These are phyloP conservation scores for Luscinia luscinia DNA, from an alignment of 2,797 vertebrate species.

Conservation along the genomic window DNA sequence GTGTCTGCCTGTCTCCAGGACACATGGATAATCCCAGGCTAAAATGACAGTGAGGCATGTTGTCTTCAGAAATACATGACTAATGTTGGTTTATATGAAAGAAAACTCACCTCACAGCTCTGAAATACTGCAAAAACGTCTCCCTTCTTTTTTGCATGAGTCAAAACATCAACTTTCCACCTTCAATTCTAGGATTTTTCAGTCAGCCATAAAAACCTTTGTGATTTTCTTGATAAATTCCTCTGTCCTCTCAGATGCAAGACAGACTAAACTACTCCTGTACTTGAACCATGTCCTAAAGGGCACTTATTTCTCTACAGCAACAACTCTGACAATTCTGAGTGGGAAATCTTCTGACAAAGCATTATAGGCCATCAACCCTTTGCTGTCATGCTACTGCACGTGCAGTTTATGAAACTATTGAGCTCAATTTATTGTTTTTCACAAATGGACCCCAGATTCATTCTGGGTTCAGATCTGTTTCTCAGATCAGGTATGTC, in stretches of 20 bases:
- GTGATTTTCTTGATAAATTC: constrained; percentile 25
- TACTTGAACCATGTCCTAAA: constrained; percentile 48
- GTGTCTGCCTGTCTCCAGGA: constrained; percentile 57
- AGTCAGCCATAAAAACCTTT: constrained; percentile 22
- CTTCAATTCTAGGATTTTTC: constrained; percentile 15
- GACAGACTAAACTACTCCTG: constrained; percentile 58
- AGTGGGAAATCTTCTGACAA: constrained; percentile 60
- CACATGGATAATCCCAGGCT: constrained; percentile 38
- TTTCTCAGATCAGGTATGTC: background rate
- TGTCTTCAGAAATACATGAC: constrained; percentile 29
- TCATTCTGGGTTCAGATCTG: background rate
- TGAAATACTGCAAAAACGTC: background rate
- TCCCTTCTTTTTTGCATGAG: background rate
- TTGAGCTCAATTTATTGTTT: constrained; percentile 34
- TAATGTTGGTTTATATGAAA: background rate
- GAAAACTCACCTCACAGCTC: background rate
- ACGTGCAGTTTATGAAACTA: constrained; percentile 36
- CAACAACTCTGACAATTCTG: constrained; percentile 30
- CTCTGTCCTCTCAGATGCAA: constrained; percentile 12
- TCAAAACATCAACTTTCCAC: constrained; percentile 19
- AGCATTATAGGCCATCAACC: constrained; percentile 31
- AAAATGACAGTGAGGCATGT: constrained; percentile 3
- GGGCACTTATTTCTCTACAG: constrained; percentile 21
- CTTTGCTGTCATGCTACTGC: constrained; percentile 6
- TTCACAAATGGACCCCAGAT: background rate